A percentile compares a stretch with the other conserved stretches of the same genome.
phyloP scores from a whole-genome alignment of 2,888 invertebrate species.

The Elgonia sp. region DNA sequence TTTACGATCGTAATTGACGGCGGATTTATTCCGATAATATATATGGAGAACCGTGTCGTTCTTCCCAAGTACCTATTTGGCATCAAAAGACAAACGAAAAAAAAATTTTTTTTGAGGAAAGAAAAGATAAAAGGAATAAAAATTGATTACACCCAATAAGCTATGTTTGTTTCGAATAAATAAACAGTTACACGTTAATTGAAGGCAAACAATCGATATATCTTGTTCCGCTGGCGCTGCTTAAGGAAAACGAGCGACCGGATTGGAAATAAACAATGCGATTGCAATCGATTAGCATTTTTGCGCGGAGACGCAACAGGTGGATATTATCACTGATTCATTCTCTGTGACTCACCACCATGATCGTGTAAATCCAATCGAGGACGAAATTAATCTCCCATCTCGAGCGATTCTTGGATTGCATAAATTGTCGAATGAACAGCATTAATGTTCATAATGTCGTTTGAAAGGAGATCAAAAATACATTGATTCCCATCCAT shows the following conservation, averaged over 20 bases:
- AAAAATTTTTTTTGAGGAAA: no score
- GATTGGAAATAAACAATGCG: constrained; percentile 31
- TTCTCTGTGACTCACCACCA: constrained; percentile 42
- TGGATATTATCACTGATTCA: constrained; percentile 56
- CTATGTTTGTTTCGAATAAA: constrained; percentile 4
- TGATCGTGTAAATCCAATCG: constrained; percentile 54
- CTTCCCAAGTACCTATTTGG: constrained; percentile 17
- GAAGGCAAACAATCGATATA: constrained; percentile 42
- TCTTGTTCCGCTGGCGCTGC: constrained; percentile 22
- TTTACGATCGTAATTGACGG: constrained; percentile 61
- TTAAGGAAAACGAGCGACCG: constrained; percentile 15
- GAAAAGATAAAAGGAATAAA: no score
- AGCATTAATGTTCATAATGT: constrained; percentile 18
- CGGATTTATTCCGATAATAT: constrained; percentile 53
- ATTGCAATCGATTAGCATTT: constrained; percentile 60
- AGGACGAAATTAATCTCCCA: constrained; percentile 61
- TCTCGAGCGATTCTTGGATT: constrained; percentile 36
- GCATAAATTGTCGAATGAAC: constrained; percentile 44
- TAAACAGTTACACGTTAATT: constrained; percentile 11
- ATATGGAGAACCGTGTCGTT: constrained; percentile 24
- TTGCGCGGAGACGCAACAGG: constrained; percentile 61
- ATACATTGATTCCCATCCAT: constrained; percentile 5
- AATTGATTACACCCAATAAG: constrained; percentile 28
- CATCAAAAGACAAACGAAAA: neutral
- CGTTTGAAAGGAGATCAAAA: constrained; percentile 15